These are phyloP conservation scores for Bovichtus diacanthus DNA, from an alignment of 2,797 vertebrate genomes.

Conservation along the genomic window DNA sequence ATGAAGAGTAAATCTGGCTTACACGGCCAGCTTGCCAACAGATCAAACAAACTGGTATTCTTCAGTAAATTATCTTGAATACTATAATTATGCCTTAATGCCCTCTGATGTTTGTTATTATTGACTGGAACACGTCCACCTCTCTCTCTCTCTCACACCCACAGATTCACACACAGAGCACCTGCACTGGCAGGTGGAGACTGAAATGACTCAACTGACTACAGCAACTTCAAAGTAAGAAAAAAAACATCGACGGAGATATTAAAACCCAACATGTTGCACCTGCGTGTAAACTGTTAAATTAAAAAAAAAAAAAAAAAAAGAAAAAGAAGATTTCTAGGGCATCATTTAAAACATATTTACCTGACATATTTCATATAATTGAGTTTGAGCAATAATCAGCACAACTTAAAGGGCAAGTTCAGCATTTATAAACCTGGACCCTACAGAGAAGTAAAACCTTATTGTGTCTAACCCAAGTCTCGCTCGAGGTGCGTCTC, in stretches of 20 bases:
- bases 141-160: conserved; percentile 15
- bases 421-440: not conserved
- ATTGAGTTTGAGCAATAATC: not conserved
- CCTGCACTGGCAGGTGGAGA: not conserved
- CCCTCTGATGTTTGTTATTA: conserved; percentile 27
- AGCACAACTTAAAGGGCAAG: too few species aligned
- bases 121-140: conserved; percentile 4
- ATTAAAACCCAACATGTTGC: not conserved
- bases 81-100: conserved; percentile 47
- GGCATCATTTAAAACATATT: not conserved
- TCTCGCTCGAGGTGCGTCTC: too few species aligned
- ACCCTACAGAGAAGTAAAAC: too few species aligned
- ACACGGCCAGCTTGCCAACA: conserved; percentile 39
- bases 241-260: not conserved
- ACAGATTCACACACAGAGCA: conserved; percentile 24
- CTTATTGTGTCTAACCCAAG: too few species aligned
- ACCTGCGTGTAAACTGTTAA: not conserved
- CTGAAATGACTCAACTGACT: not conserved
- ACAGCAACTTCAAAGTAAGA: not conserved
- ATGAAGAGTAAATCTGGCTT: conserved; percentile 52
- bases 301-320: too few species aligned
- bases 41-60: conserved; percentile 53
- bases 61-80: conserved; percentile 50
- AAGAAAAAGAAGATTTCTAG: not conserved
- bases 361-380: not conserved